Evolutionary conservation across 2,888 invertebrate genomes (phyloP), one percentile per base, ranked within the genome.

Genomic region (Eupithecia subfuscata): DNA sequence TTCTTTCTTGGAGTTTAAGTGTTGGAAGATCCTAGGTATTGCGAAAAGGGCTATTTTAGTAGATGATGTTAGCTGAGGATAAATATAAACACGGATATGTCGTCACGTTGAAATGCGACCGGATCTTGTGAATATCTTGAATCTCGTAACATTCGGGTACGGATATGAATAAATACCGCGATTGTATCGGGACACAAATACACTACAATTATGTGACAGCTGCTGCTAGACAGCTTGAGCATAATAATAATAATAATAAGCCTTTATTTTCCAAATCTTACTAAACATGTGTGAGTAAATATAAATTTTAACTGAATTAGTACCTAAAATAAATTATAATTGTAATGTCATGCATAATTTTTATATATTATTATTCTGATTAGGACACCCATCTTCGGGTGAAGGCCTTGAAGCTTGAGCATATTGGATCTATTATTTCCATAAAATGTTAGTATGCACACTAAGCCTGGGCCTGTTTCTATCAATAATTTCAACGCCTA

Each of bases 151-250:
- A 77, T 69, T 71, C 34, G 68, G 75, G 70, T 70, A 37, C 73
- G 75, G 73, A 75, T 75, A 75, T 77, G 67, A 77, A 75, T 75
- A 75, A 73, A 73, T 71, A 73, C 68, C 48, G 56, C 34, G 63
- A 73, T 77, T 73, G n/a, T 43, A 73, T 74, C 71, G 48, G 63
- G 43, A 37, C 56, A 70, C 67, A 43, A 40, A 74, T 74, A 74
- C 48, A 70, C 37, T 64, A 45, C 43, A 71, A 71, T 71, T 69
- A 60, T 63, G 63, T 16, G 60, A 77, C 74, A 74, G 76, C 14
- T 16, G n/a, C 40, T 2, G 8, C 2, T 16, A 70, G 60, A 72
- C 18, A 75, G 71, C 64, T 70, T 45, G 18, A 60, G 16, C 30
- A 45, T 11, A 69, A n/a, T n/a, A n/a, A n/a, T n/a, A n/a, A n/a